phyloP scores from a whole-genome alignment of 2,888 invertebrate genomes.

The Agrilus mali region DNA sequence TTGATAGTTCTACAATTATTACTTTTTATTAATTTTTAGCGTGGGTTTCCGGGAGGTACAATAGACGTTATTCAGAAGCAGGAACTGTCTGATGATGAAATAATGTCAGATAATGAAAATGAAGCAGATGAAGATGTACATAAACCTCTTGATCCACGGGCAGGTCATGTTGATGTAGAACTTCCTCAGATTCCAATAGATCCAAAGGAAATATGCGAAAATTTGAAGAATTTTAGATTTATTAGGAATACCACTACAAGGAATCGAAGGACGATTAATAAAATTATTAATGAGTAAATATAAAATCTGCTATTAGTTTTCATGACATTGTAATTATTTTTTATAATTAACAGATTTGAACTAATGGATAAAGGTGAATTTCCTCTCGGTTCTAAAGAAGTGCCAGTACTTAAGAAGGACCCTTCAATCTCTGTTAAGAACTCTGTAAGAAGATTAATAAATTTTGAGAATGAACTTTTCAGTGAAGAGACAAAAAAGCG shows the following conservation, averaged over 20 bases:
- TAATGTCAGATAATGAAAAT: constrained; percentile 21
- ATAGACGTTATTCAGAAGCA: constrained; percentile 53
- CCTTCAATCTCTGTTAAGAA: constrained; percentile 22
- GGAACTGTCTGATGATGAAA: constrained; percentile 32
- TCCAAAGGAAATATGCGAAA: constrained; percentile 39
- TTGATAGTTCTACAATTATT: not conserved
- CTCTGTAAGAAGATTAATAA: constrained; percentile 25
- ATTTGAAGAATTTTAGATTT: constrained; percentile 40
- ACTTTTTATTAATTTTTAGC: constrained; percentile 31
- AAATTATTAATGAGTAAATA: constrained; percentile 39
- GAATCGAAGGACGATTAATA: constrained; percentile 42
- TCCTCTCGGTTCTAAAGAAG: constrained; percentile 49
- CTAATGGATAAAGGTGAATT: constrained; percentile 47
- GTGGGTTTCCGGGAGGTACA: constrained; percentile 58
- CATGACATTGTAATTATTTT: constrained; percentile 5
- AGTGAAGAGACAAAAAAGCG: constrained; percentile 24
- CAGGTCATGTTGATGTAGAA: constrained; percentile 63
- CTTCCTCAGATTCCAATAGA: constrained; percentile 58
- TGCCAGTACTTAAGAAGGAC: constrained; percentile 30
- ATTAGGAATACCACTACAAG: constrained; percentile 39
- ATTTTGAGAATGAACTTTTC: constrained; percentile 27
- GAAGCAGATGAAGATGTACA: constrained; percentile 14
- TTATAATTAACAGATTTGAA: constrained; percentile 38
- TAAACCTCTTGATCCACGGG: constrained; percentile 55
- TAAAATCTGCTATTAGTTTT: constrained; percentile 9